These are phyloP conservation scores for Grus americana DNA, from an alignment of 2,113 vertebrate species.

Conservation along the genomic window DNA sequence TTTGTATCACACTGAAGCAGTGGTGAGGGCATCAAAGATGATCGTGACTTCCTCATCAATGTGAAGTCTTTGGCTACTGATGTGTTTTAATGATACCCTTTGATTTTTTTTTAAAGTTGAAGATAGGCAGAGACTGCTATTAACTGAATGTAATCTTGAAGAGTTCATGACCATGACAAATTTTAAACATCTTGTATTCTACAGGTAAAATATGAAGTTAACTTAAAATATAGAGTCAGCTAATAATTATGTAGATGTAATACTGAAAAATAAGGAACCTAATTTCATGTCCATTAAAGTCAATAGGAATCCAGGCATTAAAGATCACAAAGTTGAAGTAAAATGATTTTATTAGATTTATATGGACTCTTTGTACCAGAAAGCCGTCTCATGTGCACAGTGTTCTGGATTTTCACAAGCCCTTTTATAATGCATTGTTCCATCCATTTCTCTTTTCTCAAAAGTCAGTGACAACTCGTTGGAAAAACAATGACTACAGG, in stretches of 20 bases:
- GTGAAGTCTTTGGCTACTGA: background rate
- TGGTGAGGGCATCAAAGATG: background rate
- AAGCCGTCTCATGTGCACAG: background rate
- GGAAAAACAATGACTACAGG: background rate
- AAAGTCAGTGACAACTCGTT: background rate
- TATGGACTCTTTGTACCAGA: background rate
- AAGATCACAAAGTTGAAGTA: background rate
- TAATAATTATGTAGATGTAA: background rate
- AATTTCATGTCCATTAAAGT: background rate
- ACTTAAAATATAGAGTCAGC: background rate
- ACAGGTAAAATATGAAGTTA: background rate
- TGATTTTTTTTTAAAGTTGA: background rate
- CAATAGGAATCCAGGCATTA: background rate
- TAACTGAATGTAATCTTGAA: background rate
- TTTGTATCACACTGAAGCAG: background rate
- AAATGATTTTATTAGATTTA: background rate
- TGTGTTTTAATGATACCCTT: background rate
- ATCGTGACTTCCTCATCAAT: background rate
- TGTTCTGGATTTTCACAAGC: background rate
- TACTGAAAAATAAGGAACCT: background rate
- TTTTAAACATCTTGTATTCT: background rate
- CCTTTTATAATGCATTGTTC: background rate
- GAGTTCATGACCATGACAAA: background rate
- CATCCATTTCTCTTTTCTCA: background rate
- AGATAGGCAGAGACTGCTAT: background rate